Percentiles rank a stretch among this genome's conserved stretches.
phyloP scores from a whole-genome alignment of 1,140 invertebrate genomes.

The Conopomorpha cramerella region DNA sequence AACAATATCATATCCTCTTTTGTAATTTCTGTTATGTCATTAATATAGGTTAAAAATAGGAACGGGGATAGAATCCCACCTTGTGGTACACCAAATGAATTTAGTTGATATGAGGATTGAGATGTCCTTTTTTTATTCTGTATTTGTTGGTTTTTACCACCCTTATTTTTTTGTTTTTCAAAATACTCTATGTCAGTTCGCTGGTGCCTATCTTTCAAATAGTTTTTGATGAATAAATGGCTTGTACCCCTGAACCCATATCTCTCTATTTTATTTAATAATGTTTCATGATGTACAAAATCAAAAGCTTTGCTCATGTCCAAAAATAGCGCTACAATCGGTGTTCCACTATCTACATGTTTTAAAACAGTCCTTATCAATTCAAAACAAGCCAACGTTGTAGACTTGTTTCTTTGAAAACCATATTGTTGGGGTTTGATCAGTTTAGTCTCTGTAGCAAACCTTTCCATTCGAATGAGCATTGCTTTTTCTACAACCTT shows the following conservation, averaged over 20 bases:
- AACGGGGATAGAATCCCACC: conserved; percentile 2
- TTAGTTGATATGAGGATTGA: not conserved
- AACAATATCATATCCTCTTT: too few relatives aligned
- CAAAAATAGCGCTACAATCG: conserved; percentile 2
- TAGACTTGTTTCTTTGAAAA: conserved; percentile 5
- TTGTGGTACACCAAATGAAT: conserved; percentile 3
- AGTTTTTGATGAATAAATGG: not conserved
- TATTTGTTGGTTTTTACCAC: too few relatives aligned
- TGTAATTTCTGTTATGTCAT: conserved; percentile 3
- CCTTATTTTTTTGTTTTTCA: not conserved
- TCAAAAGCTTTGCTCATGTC: conserved; percentile 8
- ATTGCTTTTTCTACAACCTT: conserved; percentile 5
- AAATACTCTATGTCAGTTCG: too few relatives aligned
- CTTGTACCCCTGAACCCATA: conserved; percentile 3
- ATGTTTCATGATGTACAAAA: too few relatives aligned
- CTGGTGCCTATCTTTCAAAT: not conserved
- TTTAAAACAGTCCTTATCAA: conserved; percentile 2
- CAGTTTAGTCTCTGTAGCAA: not conserved
- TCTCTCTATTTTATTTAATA: conserved; percentile 5
- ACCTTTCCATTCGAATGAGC: conserved; percentile 1
- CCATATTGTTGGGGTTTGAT: conserved; percentile 3
- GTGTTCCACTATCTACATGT: not conserved
- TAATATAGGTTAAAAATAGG: conserved; percentile 2
- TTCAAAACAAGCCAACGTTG: conserved; percentile 5
- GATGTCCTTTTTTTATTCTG: not conserved